These are phyloP conservation scores for Drosophila obscura DNA, from an alignment of 1,140 invertebrate genomes.

Conservation along the genomic window DNA sequence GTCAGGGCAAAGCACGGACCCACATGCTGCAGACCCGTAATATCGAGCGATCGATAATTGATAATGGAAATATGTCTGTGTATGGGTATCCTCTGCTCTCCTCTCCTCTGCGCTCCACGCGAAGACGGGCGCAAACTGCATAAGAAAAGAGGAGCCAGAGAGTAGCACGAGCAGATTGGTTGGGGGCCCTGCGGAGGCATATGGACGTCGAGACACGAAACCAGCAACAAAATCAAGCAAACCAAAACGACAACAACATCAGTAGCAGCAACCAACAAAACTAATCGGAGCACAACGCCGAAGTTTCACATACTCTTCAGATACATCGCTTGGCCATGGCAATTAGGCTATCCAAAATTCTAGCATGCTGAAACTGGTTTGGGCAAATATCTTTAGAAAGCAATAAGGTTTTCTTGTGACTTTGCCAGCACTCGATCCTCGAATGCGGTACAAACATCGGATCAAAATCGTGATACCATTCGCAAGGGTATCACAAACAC, in stretches of 20 bases:
- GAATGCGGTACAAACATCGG: too few relatives aligned
- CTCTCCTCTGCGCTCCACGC: background rate
- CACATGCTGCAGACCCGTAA: conserved; percentile 66
- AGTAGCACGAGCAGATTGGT: background rate
- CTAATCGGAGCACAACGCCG: too few relatives aligned
- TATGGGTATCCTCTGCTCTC: background rate
- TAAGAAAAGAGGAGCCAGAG: conserved; percentile 48
- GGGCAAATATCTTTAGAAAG: too few relatives aligned
- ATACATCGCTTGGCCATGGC: too few relatives aligned
- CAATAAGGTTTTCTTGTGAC: too few relatives aligned
- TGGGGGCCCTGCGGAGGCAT: conserved; percentile 18
- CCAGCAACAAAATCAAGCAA: conserved; percentile 78
- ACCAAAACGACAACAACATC: conserved; percentile 56
- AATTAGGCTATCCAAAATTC: too few relatives aligned
- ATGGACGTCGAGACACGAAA: conserved; percentile 58
- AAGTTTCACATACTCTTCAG: too few relatives aligned
- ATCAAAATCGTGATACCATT: too few relatives aligned
- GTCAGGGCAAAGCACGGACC: conserved; percentile 44
- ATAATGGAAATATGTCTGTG: conserved; percentile 64
- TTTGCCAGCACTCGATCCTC: too few relatives aligned
- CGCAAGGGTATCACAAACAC: too few relatives aligned
- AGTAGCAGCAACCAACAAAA: conserved; percentile 31
- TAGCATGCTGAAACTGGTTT: too few relatives aligned
- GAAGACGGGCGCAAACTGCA: conserved; percentile 47
- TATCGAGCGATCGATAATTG: conserved; percentile 73